Evolutionary conservation across 2,888 invertebrate genomes (phyloP).

Genomic region (Scelioninae gen. 1): DNA sequence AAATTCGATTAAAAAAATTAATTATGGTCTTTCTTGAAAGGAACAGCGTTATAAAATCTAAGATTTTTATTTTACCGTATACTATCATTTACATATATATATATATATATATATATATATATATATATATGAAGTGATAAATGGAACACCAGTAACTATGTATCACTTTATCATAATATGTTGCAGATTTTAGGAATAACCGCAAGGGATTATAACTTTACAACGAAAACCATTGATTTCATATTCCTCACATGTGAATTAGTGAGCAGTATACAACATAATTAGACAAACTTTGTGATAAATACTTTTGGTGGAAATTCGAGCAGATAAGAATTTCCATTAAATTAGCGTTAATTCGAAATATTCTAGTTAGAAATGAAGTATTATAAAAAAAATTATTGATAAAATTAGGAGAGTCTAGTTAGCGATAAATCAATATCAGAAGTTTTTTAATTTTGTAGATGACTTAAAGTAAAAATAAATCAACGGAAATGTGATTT

Average conservation of each 20-base stretch:
- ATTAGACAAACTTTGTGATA: constrained; percentile 53
- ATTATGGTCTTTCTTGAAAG: too few species aligned
- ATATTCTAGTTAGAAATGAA: constrained; percentile 13
- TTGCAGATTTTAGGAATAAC: constrained; percentile 51
- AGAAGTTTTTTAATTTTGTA: constrained; percentile 36
- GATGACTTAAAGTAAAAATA: constrained; percentile 22
- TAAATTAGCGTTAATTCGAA: constrained; percentile 22
- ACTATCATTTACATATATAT: too few species aligned
- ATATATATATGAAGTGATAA: constrained; percentile 31
- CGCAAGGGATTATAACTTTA: constrained; percentile 38
- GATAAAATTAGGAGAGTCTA: constrained; percentile 22
- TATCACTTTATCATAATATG: constrained; percentile 56
- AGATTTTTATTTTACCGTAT: too few species aligned
- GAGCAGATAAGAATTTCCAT: constrained; percentile 8
- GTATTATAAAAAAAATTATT: constrained; percentile 22
- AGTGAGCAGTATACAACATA: constrained; percentile 9
- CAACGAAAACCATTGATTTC: constrained; percentile 47
- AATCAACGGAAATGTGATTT: constrained; percentile 33
- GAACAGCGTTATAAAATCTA: too few species aligned
- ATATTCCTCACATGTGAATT: constrained; percentile 20
- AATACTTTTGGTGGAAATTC: constrained; percentile 39
- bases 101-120: too few species aligned
- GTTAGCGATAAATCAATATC: constrained; percentile 18
- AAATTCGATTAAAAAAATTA: too few species aligned
- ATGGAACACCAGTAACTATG: constrained; percentile 44